Evolutionary conservation across 2,888 invertebrate genomes (phyloP).

Genomic region (Spodoptera exigua): DNA sequence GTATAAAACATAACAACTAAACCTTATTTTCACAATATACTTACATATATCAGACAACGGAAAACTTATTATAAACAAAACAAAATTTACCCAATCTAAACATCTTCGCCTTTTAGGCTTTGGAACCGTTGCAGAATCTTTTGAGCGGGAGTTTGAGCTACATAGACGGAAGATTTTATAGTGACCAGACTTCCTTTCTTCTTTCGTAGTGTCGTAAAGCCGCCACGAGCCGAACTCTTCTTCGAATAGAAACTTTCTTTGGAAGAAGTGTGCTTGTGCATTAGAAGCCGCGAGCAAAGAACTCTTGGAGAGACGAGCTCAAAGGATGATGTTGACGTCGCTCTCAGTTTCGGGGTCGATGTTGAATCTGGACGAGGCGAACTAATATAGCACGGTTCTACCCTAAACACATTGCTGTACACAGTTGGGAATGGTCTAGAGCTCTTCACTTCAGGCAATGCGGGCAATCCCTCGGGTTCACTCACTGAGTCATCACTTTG

Average conservation of each 20-base stretch:
- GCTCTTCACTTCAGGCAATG: constrained; percentile 70
- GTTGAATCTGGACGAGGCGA: constrained; percentile 74
- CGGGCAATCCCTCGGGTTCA: constrained; percentile 70
- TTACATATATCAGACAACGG: no score
- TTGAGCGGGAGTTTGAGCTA: constrained; percentile 71
- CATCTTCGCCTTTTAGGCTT: constrained; percentile 69
- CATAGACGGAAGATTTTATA: constrained; percentile 66
- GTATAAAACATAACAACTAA: no score
- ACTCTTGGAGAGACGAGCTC: constrained; percentile 70
- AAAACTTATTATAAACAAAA: not conserved
- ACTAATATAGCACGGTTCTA: constrained; percentile 75
- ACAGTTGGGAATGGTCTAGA: constrained; percentile 60
- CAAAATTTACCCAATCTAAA: not conserved
- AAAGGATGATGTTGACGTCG: constrained; percentile 71
- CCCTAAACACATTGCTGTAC: constrained; percentile 68
- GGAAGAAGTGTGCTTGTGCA: constrained; percentile 63
- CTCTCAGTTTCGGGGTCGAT: constrained; percentile 64
- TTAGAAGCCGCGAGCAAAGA: constrained; percentile 72
- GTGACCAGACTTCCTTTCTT: constrained; percentile 61
- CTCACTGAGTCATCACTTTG: constrained; percentile 56
- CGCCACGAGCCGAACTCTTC: constrained; percentile 38
- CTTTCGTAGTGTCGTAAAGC: constrained; percentile 26
- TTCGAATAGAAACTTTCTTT: constrained; percentile 59
- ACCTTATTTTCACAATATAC: no score
- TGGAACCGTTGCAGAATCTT: constrained; percentile 77